These are phyloP conservation scores for Bombus difficillimus DNA, from an alignment of 1,140 invertebrate genomes.

Conservation along the genomic window DNA sequence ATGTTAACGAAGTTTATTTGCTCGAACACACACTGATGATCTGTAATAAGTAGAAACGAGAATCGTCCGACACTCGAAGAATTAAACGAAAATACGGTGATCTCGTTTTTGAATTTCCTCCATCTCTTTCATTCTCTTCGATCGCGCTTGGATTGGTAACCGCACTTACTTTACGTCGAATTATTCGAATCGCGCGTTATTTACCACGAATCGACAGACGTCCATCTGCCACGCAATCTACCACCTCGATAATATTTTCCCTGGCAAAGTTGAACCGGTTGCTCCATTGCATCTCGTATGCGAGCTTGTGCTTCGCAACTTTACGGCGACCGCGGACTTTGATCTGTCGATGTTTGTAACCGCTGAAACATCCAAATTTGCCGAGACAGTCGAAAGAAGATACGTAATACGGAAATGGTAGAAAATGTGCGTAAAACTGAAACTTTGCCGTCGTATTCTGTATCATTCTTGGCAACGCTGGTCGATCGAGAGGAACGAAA, in stretches of 20 bases:
- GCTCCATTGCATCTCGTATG: neutral
- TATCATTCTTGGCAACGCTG: neutral
- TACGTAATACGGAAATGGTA: slow-evolving; percentile 34
- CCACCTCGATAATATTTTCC: neutral
- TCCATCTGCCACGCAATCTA: neutral
- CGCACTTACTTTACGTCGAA: neutral
- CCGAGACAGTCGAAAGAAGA: slow-evolving; percentile 45
- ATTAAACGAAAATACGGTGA: neutral
- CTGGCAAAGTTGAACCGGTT: neutral
- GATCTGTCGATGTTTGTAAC: neutral
- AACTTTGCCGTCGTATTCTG: neutral
- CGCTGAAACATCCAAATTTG: slow-evolving; percentile 46
- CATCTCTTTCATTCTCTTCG: neutral
- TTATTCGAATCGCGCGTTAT: neutral
- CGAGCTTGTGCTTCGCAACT: slow-evolving; percentile 34
- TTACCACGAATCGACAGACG: neutral
- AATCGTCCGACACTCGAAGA: neutral
- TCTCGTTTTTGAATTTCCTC: neutral
- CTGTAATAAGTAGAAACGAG: neutral
- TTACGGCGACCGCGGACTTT: slow-evolving; percentile 3
- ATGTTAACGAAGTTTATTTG: slow-evolving; percentile 25
- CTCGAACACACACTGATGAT: neutral
- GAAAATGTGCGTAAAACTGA: slow-evolving; percentile 21
- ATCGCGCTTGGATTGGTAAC: too few species aligned
- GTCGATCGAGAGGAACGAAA: too few species aligned